Evolutionary conservation across 2,113 vertebrate genomes (phyloP).

Genomic region (Notechis scutatus): DNA sequence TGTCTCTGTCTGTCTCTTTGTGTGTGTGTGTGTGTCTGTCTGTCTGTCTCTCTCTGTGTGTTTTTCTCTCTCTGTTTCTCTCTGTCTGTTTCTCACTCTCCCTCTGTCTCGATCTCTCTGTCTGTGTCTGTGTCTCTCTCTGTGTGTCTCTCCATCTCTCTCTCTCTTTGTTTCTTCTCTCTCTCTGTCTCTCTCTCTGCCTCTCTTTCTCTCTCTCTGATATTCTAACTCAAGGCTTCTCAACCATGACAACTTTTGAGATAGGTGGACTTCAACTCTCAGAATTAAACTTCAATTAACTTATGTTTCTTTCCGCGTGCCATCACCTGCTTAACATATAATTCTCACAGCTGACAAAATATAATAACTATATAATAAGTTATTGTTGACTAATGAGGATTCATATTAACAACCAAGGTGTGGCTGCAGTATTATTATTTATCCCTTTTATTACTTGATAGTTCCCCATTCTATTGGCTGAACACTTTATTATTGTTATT

Average conservation of each 20-base stretch:
- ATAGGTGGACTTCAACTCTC: background rate
- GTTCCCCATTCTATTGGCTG: background rate
- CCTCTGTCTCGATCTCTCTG: too few relatives aligned
- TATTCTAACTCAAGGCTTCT: background rate
- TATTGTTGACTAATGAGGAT: background rate
- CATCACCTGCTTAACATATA: background rate
- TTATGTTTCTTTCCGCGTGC: background rate
- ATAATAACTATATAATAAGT: background rate
- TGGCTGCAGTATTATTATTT: background rate
- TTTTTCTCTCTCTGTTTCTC: too few relatives aligned
- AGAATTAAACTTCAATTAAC: background rate
- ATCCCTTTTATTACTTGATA: too few relatives aligned
- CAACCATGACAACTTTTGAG: background rate
- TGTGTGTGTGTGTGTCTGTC: too few relatives aligned
- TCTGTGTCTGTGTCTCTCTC: too few relatives aligned
- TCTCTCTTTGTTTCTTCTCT: too few relatives aligned
- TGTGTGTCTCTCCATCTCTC: too few relatives aligned
- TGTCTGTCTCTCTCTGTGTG: accelerated
- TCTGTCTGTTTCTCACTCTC: too few relatives aligned
- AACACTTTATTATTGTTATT: background rate
- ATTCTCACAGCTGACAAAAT: background rate
- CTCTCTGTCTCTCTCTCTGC: too few relatives aligned
- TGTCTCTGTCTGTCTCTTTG: accelerated
- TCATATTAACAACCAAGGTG: background rate
- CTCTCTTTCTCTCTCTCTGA: background rate